These are phyloP conservation scores for Catocala fraxini DNA, from an alignment of 2,888 invertebrate genomes.

Conservation along the genomic window DNA sequence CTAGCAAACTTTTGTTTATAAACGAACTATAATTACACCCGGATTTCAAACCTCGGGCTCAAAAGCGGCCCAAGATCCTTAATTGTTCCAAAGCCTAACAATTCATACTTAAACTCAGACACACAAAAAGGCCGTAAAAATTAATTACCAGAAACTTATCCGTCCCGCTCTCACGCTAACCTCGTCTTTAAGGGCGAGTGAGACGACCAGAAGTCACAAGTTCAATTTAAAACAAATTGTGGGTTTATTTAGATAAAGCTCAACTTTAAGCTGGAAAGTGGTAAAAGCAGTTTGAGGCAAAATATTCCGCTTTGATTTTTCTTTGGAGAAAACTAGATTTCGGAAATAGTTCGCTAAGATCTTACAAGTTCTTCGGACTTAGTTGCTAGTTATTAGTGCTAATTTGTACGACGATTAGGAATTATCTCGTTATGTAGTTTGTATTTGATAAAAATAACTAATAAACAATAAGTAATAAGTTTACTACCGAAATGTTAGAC, in stretches of 20 bases:
- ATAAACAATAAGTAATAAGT: no score
- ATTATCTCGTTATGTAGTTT: no score
- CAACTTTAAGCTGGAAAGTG: slow-evolving; percentile 21
- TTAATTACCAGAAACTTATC: background rate
- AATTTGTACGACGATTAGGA: no score
- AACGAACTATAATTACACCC: no score
- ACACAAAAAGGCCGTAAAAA: no score
- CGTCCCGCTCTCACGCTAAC: slow-evolving; percentile 7
- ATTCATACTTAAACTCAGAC: background rate
- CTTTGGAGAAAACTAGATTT: slow-evolving; percentile 26
- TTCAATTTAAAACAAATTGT: slow-evolving; percentile 53
- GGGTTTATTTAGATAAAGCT: slow-evolving; percentile 45
- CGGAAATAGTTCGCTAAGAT: background rate
- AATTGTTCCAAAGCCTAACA: no score
- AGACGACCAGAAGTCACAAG: slow-evolving; percentile 26
- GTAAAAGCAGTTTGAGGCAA: slow-evolving; percentile 31
- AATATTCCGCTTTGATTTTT: slow-evolving; percentile 36
- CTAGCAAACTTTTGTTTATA: background rate
- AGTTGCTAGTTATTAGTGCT: no score
- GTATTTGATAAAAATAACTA: no score
- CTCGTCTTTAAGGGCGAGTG: slow-evolving; percentile 5
- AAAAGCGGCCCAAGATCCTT: background rate
- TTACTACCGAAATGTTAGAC: no score
- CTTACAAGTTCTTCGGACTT: background rate
- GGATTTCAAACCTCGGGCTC: no score